These are phyloP conservation scores for Malurus leucopterus DNA, from an alignment of 2,797 vertebrate genomes.

Conservation along the genomic window DNA sequence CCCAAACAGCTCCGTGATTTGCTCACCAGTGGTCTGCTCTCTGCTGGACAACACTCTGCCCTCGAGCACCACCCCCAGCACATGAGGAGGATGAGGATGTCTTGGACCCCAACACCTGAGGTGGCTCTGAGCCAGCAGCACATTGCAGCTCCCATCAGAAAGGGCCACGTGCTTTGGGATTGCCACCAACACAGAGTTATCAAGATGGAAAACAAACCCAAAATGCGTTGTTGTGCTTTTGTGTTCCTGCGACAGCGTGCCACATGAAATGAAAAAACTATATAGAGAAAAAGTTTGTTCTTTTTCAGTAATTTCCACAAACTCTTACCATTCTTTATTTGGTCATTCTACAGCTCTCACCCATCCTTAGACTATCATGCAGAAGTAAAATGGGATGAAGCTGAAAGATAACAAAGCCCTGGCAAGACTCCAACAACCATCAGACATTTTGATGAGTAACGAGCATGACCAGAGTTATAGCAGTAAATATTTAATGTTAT, in stretches of 20 bases:
- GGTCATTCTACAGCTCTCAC: background rate
- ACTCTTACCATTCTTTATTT: background rate
- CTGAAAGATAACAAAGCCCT: slow-evolving; percentile 2
- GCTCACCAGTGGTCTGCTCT: too few species aligned
- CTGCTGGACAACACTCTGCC: background rate
- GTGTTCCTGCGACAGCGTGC: background rate
- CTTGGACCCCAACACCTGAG: background rate
- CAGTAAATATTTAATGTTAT: slow-evolving; percentile 33
- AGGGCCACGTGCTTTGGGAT: rapidly evolving
- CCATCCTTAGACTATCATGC: background rate
- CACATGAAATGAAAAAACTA: background rate
- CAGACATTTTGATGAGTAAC: background rate
- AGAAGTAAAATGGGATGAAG: background rate
- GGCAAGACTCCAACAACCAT: background rate
- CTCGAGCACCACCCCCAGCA: background rate
- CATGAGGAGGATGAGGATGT: background rate
- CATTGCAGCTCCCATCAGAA: background rate
- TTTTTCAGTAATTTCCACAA: background rate
- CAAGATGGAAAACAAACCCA: background rate
- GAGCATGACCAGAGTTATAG: background rate
- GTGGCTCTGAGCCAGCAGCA: background rate
- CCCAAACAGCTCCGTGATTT: rapidly evolving
- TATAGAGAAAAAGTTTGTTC: background rate
- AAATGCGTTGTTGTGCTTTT: background rate
- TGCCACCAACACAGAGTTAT: background rate